These are phyloP conservation scores for Planococcus citri DNA, from an alignment of 1,140 invertebrate genomes.

Conservation along the genomic window DNA sequence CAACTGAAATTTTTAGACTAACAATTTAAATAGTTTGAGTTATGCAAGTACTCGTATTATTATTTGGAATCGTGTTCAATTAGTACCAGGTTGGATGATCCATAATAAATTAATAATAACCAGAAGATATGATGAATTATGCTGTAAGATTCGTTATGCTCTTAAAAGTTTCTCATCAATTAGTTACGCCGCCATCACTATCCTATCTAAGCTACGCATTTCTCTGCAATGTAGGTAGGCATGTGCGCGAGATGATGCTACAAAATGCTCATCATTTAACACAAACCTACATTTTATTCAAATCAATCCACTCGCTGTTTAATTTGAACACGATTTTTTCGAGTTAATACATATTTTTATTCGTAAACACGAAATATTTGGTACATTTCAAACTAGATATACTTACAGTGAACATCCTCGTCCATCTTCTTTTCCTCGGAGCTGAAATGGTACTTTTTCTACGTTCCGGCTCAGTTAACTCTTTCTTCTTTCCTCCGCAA, in stretches of 20 bases:
- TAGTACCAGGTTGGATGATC: too few relatives aligned
- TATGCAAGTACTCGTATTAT: too few relatives aligned
- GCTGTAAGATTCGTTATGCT: background rate
- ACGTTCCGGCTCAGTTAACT: background rate
- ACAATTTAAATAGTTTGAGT: too few relatives aligned
- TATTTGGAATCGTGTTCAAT: too few relatives aligned
- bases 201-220: too few relatives aligned
- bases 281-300: background rate
- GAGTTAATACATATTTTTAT: background rate
- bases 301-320: background rate
- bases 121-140: background rate
- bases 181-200: background rate
- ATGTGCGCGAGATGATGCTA: too few relatives aligned
- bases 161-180: background rate
- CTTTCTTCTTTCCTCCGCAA: background rate
- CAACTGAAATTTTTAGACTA: too few relatives aligned
- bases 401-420: background rate
- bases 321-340: too few relatives aligned
- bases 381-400: background rate
- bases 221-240: too few relatives aligned
- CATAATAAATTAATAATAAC: too few relatives aligned
- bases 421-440: background rate
- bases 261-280: background rate
- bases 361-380: too few relatives aligned
- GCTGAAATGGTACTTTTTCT: conserved; percentile 5